Percentiles rank a stretch among this genome's conserved stretches.
phyloP scores from a whole-genome alignment of 2,888 invertebrate genomes.

The Melieria crassipennis region DNA sequence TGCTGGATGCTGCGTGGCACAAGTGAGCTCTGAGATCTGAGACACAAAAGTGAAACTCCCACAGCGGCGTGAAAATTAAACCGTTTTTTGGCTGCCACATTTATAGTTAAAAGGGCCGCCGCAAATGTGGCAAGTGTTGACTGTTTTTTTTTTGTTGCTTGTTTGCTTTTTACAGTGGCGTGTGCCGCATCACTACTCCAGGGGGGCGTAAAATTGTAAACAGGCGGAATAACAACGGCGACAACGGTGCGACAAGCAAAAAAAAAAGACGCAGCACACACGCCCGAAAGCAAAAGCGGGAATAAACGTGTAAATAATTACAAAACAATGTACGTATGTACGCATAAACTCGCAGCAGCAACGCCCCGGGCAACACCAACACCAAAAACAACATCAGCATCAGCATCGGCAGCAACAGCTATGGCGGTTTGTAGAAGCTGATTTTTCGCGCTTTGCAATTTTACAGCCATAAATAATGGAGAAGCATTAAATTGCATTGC shows the following conservation, averaged over 20 bases:
- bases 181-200: background rate
- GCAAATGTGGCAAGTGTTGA: background rate
- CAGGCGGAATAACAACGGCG: no score
- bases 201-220: background rate
- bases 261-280: background rate
- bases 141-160: background rate
- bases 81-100: background rate
- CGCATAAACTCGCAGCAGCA: background rate
- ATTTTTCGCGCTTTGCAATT: conserved; percentile 46
- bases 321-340: background rate
- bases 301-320: background rate
- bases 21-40: background rate
- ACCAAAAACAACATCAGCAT: background rate
- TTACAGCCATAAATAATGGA: conserved; percentile 50
- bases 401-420: background rate
- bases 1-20: no score
- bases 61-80: background rate
- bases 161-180: background rate
- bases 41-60: background rate
- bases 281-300: background rate
- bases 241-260: background rate
- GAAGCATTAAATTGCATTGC: conserved; percentile 44
- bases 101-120: background rate
- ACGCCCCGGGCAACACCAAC: background rate
- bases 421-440: conserved; percentile 5